Percentiles rank a stretch among this genome's conserved stretches.
Evolutionary conservation across 2,113 vertebrate species (phyloP).

Genomic region (Centropristis striata): DNA sequence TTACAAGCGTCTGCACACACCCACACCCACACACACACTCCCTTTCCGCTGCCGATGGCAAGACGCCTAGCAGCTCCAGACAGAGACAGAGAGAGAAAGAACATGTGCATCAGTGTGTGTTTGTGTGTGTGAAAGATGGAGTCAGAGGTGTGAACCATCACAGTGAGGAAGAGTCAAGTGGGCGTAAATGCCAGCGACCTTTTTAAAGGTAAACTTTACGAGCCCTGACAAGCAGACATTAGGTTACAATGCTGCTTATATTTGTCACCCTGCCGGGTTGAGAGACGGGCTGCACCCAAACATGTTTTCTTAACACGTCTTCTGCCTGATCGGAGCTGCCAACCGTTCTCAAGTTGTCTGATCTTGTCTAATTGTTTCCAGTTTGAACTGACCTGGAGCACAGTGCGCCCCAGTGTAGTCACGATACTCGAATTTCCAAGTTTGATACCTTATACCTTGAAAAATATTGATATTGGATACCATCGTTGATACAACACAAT

Average conservation of each 20-base stretch:
- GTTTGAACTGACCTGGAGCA: conserved; percentile 21
- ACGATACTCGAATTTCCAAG: no score
- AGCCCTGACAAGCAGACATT: conserved; percentile 49
- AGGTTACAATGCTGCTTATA: background rate
- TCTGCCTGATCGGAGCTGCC: conserved; percentile 14
- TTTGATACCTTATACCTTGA: no score
- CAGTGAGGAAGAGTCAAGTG: conserved; percentile 40
- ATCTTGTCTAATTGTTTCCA: conserved; percentile 51
- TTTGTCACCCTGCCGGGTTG: background rate
- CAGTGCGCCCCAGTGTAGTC: background rate
- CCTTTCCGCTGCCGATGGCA: background rate
- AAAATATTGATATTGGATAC: no score
- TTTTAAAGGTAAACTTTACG: conserved; percentile 26
- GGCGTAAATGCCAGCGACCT: conserved; percentile 40
- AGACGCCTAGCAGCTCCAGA: conserved; percentile 7
- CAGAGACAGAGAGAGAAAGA: background rate
- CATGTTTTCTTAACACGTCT: background rate
- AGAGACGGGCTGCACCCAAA: conserved; percentile 6
- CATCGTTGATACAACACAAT: no score
- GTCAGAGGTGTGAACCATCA: conserved; percentile 42
- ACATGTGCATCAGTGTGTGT: background rate
- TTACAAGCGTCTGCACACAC: conserved; percentile 16
- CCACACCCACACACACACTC: background rate
- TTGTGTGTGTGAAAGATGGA: background rate
- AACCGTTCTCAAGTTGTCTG: conserved; percentile 46